Percentiles rank a stretch among this genome's conserved stretches.
Evolutionary conservation across 2,888 invertebrate species (phyloP).

Genomic region (Drosophila diplacantha): DNA sequence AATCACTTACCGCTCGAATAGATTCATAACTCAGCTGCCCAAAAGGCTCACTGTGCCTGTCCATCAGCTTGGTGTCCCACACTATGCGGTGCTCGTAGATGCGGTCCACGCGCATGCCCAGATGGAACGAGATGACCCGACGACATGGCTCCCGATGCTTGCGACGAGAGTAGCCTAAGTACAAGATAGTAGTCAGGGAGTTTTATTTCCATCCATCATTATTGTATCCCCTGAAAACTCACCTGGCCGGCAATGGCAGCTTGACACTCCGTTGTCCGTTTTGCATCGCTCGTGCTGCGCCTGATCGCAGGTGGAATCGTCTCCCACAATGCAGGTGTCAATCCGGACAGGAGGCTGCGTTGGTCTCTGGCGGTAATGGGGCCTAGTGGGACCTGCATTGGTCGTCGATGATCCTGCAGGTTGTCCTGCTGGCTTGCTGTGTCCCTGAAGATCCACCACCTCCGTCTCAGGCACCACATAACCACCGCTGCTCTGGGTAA

Average conservation of each 20-base stretch:
- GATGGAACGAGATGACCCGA: constrained; percentile 86
- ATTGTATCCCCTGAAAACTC: constrained; percentile 17
- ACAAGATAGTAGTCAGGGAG: too few relatives aligned
- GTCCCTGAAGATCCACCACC: constrained; percentile 72
- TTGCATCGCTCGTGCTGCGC: constrained; percentile 92
- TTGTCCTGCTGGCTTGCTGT: constrained; percentile 49
- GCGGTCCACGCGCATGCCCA: constrained; percentile 89
- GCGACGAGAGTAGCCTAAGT: constrained; percentile 81
- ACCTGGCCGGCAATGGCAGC: constrained; percentile 91
- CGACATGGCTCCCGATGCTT: constrained; percentile 87
- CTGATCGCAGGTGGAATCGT: constrained; percentile 92
- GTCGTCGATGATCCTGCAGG: constrained; percentile 62
- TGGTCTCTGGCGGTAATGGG: constrained; percentile 80
- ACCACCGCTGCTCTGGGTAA: constrained; percentile 80
- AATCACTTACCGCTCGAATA: constrained; percentile 86
- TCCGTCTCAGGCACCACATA: constrained; percentile 82
- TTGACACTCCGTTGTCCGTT: constrained; percentile 91
- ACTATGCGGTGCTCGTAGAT: constrained; percentile 88
- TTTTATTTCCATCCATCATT: neutral
- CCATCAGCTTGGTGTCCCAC: constrained; percentile 86
- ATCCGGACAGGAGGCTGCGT: constrained; percentile 81
- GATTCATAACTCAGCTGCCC: constrained; percentile 91
- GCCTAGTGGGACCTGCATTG: constrained; percentile 80
- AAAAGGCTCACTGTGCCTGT: constrained; percentile 88
- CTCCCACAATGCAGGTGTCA: constrained; percentile 95